phyloP scores from a whole-genome alignment of 1,140 invertebrate genomes.

The Sitodiplosis mosellana region DNA sequence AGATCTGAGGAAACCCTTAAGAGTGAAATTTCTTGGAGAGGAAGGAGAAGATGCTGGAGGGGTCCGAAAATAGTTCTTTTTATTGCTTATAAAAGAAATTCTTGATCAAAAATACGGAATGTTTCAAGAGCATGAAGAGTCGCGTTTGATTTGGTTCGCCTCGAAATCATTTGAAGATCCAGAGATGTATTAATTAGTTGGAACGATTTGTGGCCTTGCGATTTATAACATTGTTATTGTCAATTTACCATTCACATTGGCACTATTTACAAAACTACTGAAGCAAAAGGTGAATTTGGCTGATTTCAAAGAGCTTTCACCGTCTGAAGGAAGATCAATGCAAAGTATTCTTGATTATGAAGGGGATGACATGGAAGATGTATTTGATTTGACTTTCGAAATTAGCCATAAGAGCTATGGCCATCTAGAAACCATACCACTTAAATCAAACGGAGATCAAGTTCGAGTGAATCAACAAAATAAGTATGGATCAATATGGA shows the following conservation, averaged over 20 bases:
- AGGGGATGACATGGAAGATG: constrained; percentile 61
- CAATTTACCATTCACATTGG: constrained; percentile 84
- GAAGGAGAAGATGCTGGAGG: constrained; percentile 95
- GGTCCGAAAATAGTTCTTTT: constrained; percentile 92
- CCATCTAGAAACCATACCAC: constrained; percentile 45
- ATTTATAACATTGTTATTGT: constrained; percentile 97
- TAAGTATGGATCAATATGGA: constrained; percentile 34
- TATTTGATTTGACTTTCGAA: constrained; percentile 74
- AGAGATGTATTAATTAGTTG: constrained; percentile 73
- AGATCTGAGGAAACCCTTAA: constrained; percentile 84
- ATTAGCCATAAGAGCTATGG: constrained; percentile 66
- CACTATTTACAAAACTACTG: constrained; percentile 87
- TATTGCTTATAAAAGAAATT: constrained; percentile 77
- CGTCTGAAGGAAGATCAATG: constrained; percentile 51
- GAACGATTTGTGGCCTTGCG: constrained; percentile 79
- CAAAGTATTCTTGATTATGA: constrained; percentile 67
- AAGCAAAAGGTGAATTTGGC: constrained; percentile 50
- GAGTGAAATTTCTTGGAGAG: constrained; percentile 52
- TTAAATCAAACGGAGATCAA: constrained; percentile 64
- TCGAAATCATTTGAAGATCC: constrained; percentile 67
- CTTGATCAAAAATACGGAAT: constrained; percentile 95
- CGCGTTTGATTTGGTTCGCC: constrained; percentile 83
- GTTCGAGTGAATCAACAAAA: constrained; percentile 75
- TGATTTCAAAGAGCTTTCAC: constrained; percentile 68
- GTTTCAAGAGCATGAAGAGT: constrained; percentile 85